phyloP scores from a whole-genome alignment of 2,797 vertebrate genomes.

The Trematomus bernacchii region DNA sequence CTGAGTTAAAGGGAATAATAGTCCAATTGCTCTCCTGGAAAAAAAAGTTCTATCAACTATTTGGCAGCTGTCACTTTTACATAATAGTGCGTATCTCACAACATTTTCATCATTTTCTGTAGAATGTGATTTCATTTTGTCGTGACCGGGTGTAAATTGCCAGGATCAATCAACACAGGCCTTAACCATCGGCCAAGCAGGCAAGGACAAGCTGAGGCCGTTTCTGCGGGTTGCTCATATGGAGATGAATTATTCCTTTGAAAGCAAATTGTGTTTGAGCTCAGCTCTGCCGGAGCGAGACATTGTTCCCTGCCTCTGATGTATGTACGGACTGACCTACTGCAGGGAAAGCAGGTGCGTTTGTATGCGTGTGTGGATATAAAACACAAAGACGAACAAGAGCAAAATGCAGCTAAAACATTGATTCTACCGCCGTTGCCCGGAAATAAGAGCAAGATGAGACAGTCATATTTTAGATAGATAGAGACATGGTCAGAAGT shows the following conservation, averaged over 20 bases:
- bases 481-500: background rate
- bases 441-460: background rate
- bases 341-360: background rate
- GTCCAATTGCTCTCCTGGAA: no score
- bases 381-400: slow-evolving; percentile 23
- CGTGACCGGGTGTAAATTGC: slow-evolving; percentile 41
- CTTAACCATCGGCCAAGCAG: slow-evolving; percentile 26
- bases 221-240: slow-evolving; percentile 44
- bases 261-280: slow-evolving; percentile 69
- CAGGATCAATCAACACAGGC: slow-evolving; percentile 49
- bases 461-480: slow-evolving; percentile 2
- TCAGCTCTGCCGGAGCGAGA: slow-evolving; percentile 57
- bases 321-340: slow-evolving; percentile 29
- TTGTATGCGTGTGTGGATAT: slow-evolving; percentile 1
- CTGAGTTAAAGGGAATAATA: background rate
- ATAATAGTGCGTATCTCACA: slow-evolving; percentile 1
- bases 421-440: slow-evolving; percentile 17
- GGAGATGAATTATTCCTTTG: slow-evolving; percentile 68
- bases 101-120: slow-evolving; percentile 29
- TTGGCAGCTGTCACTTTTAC: slow-evolving; percentile 10
- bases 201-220: slow-evolving; percentile 46
- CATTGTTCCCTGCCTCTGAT: slow-evolving; percentile 43
- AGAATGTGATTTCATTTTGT: slow-evolving; percentile 42
- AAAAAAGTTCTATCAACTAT: background rate
- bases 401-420: slow-evolving; percentile 16